Percentiles rank a stretch among this genome's conserved stretches.
Conservation (phyloP, 2,113 vertebrate species). For the Clarias gariepinus region DNA sequence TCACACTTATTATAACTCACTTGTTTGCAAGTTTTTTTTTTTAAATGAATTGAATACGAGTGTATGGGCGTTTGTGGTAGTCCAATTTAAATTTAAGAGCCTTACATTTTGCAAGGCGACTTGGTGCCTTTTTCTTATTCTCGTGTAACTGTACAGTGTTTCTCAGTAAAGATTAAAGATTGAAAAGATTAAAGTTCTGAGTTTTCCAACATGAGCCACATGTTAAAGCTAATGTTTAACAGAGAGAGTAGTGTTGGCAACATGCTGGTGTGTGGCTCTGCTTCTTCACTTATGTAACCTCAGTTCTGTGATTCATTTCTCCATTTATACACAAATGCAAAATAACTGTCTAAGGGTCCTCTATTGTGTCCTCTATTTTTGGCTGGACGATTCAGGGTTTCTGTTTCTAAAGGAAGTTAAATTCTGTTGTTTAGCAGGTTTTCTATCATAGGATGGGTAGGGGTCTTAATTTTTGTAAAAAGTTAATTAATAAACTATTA, state of each 20-base stretch:
- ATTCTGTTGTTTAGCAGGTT: neutral
- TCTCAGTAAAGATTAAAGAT: conserved; percentile 8
- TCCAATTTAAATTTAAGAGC: neutral
- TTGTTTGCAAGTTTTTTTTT: no score
- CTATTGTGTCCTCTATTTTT: neutral
- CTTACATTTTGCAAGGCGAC: neutral
- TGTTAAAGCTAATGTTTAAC: conserved; percentile 22
- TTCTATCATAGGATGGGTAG: neutral
- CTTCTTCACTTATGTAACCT: conserved; percentile 16
- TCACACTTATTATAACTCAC: neutral
- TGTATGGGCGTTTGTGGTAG: neutral
- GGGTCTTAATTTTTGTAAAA: neutral
- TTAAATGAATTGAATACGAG: neutral
- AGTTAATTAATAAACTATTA: no score
- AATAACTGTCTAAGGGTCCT: neutral
- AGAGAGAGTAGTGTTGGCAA: neutral
- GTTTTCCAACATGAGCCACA: neutral
- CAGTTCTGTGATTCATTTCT: conserved; percentile 28
- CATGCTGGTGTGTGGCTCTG: neutral
- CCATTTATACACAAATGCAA: neutral
- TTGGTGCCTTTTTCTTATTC: neutral
- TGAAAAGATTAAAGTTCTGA: neutral
- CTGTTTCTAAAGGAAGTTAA: neutral
- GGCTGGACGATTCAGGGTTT: neutral
- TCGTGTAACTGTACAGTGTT: neutral